Evolutionary conservation across 2,888 invertebrate species (phyloP).

Genomic region (Icerya purchasi): DNA sequence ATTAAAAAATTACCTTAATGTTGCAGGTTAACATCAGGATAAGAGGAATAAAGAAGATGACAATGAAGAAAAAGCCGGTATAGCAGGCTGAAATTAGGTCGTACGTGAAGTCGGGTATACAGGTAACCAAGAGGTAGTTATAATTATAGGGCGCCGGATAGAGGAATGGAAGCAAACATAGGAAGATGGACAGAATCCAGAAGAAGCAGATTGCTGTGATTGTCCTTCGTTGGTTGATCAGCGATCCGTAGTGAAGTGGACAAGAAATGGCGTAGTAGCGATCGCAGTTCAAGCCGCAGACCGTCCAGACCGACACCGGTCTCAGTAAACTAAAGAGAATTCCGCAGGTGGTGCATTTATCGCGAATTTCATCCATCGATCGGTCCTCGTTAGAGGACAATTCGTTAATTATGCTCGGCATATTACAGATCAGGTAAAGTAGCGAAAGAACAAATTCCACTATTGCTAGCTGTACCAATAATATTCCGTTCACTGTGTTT

Average conservation of each 20-base stretch:
- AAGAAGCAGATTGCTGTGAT: constrained; percentile 33
- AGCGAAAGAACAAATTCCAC: constrained; percentile 8
- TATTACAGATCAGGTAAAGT: constrained; percentile 1
- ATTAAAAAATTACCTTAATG: constrained; percentile 31
- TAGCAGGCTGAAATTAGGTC: constrained; percentile 34
- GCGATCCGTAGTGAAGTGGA: constrained; percentile 54
- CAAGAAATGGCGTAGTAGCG: constrained; percentile 52
- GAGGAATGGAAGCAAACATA: constrained; percentile 39
- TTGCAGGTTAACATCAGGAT: constrained; percentile 48
- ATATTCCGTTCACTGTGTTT: constrained; percentile 31
- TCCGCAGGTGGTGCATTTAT: constrained; percentile 36
- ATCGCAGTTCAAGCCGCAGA: constrained; percentile 57
- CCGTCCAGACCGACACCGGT: constrained; percentile 54
- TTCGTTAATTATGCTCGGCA: constrained; percentile 4
- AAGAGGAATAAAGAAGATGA: constrained; percentile 44
- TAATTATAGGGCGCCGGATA: constrained; percentile 35
- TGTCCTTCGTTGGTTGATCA: constrained; percentile 47
- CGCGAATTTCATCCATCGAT: constrained; percentile 19
- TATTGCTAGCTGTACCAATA: constrained; percentile 17
- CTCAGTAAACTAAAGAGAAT: constrained; percentile 47
- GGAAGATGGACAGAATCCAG: constrained; percentile 33
- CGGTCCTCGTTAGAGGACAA: constrained; percentile 4
- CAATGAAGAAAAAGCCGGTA: constrained; percentile 37
- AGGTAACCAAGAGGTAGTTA: constrained; percentile 36
- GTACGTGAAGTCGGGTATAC: constrained; percentile 43